Evolutionary conservation across 2,888 invertebrate genomes (phyloP), one percentile per base, ranked within the genome.

Genomic region (Linyphia triangularis): DNA sequence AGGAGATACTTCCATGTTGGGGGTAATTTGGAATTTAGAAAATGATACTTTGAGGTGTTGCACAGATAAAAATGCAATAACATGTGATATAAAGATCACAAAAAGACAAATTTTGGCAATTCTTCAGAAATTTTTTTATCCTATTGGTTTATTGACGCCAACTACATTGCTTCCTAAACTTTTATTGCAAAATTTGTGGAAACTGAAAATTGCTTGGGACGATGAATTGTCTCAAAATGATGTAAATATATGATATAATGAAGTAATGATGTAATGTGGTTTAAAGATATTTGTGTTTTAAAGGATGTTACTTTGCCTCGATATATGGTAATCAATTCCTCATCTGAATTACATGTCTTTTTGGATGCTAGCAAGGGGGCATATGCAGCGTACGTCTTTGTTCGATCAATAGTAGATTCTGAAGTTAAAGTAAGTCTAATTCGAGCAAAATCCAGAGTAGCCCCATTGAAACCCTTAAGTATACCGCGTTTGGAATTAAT

Each of bases 101-200:
- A 78, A 78, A 26, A 40, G 65, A 65, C 9, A 65, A 28, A 73
- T 63, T 73, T 73, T 83, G 19, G 10, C 30, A 13, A 40, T 13
- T 43, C 30, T 22, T 5, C 65, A 63, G 22, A 72, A 13, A n/a
- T 19, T 83, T 63, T 51, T 30, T 24, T 40, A 78, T 78, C 75
- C 33, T 2, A 13, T 59, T 33, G 61, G 59, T 0, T 30, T 59
- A 16, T 75, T 75, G 22, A 19, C 59, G 24, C 43, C 79, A 0
- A 13, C 51, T 30, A 67, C 51, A 26, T 79, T 79, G 30, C 51
- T 51, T 1, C 30, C 51, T 0, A 79, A 67, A 37, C 5, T 70
- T 0, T 13, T 70, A 70, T 69, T 24, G 28, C 51, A 69, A 57
- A 13, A 57, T 33, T 69, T 28, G 5, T 33, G 67, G 67, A 51